A percentile compares a stretch with the other conserved stretches of the same genome.
These are phyloP conservation scores for Seriola aureovittata DNA, from an alignment of 2,113 vertebrate species.

Conservation along the genomic window DNA sequence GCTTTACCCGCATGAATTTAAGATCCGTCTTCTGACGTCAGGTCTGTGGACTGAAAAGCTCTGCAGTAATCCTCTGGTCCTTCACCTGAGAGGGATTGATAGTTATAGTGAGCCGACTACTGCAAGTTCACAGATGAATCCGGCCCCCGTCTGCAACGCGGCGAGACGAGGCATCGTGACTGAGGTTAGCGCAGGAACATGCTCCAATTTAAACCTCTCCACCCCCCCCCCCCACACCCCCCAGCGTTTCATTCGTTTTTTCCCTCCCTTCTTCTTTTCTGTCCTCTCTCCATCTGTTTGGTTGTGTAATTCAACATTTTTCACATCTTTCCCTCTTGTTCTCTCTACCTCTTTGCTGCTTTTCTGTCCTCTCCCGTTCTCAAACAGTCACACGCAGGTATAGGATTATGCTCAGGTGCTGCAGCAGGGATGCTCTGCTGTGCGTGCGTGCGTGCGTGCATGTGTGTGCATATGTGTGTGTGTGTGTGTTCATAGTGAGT, in stretches of 20 bases:
- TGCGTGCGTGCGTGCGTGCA: neutral
- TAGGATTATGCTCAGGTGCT: constrained; percentile 52
- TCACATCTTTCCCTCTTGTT: neutral
- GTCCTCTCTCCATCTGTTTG: neutral
- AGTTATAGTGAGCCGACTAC: constrained; percentile 50
- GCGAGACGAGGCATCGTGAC: constrained; percentile 55
- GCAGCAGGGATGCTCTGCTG: constrained; percentile 35
- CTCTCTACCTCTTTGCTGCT: neutral
- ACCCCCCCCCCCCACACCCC: constrained; percentile 5
- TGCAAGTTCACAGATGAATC: constrained; percentile 42
- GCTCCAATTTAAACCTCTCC: constrained; percentile 45
- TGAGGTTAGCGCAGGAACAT: constrained; percentile 45
- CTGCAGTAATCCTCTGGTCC: constrained; percentile 56
- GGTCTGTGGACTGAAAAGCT: constrained; percentile 30
- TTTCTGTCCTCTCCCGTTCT: neutral
- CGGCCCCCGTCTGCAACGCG: neutral
- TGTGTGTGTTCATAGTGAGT: constrained; percentile 26
- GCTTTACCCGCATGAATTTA: neutral
- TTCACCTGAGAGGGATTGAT: constrained; percentile 64
- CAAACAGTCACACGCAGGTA: constrained; percentile 37
- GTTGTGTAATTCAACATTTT: constrained; percentile 26
- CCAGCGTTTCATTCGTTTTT: neutral
- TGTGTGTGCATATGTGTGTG: constrained; percentile 1
- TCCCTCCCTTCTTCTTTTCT: neutral
- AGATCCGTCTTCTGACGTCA: neutral